Conservation (phyloP, 2,797 vertebrate genomes). For the Lithobates sylvaticus region DNA sequence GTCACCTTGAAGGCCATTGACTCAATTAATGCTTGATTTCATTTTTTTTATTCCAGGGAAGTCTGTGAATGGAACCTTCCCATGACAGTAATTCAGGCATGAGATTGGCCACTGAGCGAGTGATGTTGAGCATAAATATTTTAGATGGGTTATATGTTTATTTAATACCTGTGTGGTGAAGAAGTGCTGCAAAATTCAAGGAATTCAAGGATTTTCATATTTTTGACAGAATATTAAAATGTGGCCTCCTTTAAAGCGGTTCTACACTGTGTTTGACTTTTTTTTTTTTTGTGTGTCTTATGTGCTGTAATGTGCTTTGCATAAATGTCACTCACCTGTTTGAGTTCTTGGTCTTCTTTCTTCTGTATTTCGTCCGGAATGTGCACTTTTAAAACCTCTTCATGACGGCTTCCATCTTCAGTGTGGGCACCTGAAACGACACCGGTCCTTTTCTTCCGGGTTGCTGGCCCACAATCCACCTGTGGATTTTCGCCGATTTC, state of each 20-base stretch:
- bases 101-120: constrained; percentile 45
- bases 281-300: too few species aligned
- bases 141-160: constrained; percentile 33
- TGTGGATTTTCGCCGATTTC: too few species aligned
- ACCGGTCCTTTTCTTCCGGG: too few species aligned
- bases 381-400: too few species aligned
- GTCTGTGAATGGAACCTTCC: constrained; percentile 31
- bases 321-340: too few species aligned
- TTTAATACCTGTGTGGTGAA: constrained; percentile 21
- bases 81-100: constrained; percentile 46
- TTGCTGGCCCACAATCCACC: too few species aligned
- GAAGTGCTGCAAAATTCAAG: constrained; percentile 10
- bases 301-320: too few species aligned
- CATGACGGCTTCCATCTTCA: too few species aligned
- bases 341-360: too few species aligned
- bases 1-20: constrained; percentile 27
- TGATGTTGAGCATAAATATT: constrained; percentile 20
- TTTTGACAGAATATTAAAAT: background rate
- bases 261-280: too few species aligned
- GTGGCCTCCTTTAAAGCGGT: background rate
- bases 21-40: constrained; percentile 30
- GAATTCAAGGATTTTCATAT: constrained; percentile 22
- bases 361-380: too few species aligned
- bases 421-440: too few species aligned
- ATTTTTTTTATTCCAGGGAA: constrained; percentile 34